phyloP scores from a whole-genome alignment of 2,888 invertebrate genomes.

The Drosophila colorata region DNA sequence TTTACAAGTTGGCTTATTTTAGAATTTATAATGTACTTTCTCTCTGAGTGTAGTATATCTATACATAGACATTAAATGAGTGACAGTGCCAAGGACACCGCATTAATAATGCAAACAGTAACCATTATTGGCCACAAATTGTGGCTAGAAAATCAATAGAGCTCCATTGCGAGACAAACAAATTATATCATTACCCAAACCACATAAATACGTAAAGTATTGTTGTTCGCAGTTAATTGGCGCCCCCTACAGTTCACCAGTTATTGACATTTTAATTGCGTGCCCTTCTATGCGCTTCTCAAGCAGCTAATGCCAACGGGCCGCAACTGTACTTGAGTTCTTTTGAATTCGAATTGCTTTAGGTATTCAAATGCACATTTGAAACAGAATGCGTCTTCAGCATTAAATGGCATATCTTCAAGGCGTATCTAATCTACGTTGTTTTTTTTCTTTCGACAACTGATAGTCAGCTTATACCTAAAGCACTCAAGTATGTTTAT shows the following conservation, averaged over 20 bases:
- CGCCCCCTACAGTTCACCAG: not conserved
- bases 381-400: constrained; percentile 1
- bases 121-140: constrained; percentile 12
- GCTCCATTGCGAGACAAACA: not conserved
- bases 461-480: constrained; percentile 2
- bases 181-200: constrained; percentile 9
- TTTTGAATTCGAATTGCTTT: too few relatives aligned
- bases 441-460: not conserved
- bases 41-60: too few relatives aligned
- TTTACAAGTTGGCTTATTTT: too few relatives aligned
- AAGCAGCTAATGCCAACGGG: not conserved
- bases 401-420: constrained; percentile 1
- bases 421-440: constrained; percentile 7
- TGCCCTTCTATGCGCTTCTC: constrained; percentile 5
- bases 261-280: constrained; percentile 1
- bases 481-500: not conserved
- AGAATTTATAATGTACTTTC: too few relatives aligned
- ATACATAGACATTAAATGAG: too few relatives aligned
- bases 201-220: not conserved
- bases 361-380: not conserved
- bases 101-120: constrained; percentile 28
- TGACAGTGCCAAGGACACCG: constrained; percentile 21
- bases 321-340: not conserved
- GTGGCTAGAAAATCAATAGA: constrained; percentile 36
- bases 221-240: not conserved